Evolutionary conservation across 2,113 vertebrate genomes (phyloP).

Genomic region (Psettodes erumei): DNA sequence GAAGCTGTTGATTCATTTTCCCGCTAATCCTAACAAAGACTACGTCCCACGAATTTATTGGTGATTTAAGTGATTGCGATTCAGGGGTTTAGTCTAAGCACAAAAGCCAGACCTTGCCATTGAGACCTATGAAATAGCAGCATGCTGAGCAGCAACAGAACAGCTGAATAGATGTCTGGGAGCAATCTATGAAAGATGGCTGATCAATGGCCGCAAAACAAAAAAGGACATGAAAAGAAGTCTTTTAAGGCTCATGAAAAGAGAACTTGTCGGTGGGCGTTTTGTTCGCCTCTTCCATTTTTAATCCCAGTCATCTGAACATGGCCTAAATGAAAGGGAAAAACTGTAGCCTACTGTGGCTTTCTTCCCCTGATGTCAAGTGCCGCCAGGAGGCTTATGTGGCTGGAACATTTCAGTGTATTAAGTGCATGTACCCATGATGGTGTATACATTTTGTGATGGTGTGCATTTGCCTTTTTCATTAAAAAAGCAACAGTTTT

Average conservation of each 20-base stretch:
- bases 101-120: slow-evolving; percentile 70
- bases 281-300: slow-evolving; percentile 70
- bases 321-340: slow-evolving; percentile 50
- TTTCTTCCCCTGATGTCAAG: slow-evolving; percentile 51
- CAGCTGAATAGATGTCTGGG: slow-evolving; percentile 71
- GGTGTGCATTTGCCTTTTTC: background rate
- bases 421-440: background rate
- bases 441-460: background rate
- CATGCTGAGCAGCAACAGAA: slow-evolving; percentile 58
- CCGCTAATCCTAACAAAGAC: slow-evolving; percentile 13
- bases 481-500: background rate
- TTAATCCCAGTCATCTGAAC: slow-evolving; percentile 66
- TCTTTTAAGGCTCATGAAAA: slow-evolving; percentile 75
- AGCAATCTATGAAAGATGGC: slow-evolving; percentile 69
- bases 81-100: slow-evolving; percentile 65
- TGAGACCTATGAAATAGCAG: slow-evolving; percentile 63
- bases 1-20: slow-evolving; percentile 12
- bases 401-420: slow-evolving; percentile 23
- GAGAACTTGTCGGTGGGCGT: slow-evolving; percentile 61
- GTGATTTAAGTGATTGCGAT: slow-evolving; percentile 46
- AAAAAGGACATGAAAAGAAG: slow-evolving; percentile 74
- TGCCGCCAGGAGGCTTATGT: slow-evolving; percentile 1
- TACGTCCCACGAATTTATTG: slow-evolving; percentile 30
- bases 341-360: slow-evolving; percentile 48
- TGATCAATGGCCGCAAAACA: slow-evolving; percentile 72